These are phyloP conservation scores for Catostylus mosaicus DNA, from an alignment of 30 jellyfish, hydroid and myxozoan species.

Conservation along the genomic window DNA sequence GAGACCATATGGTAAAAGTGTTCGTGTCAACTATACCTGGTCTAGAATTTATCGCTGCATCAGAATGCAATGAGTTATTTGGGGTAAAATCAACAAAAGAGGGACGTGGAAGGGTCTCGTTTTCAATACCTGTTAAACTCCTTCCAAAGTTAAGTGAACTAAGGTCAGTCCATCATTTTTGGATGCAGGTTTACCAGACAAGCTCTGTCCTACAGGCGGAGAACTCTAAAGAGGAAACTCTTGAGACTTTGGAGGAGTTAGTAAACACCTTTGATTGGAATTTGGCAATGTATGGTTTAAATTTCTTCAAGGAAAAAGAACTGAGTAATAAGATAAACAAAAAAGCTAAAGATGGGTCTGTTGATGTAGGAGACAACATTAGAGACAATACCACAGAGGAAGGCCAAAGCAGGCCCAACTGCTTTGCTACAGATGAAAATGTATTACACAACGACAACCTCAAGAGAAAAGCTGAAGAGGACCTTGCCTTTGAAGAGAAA, in stretches of 20 bases:
- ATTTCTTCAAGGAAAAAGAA: slow-evolving; percentile 35
- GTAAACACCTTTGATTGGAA: slow-evolving; percentile 60
- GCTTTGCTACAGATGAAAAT: neutral
- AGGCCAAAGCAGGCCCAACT: neutral
- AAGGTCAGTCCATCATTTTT: slow-evolving; percentile 94
- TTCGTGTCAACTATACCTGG: slow-evolving; percentile 90
- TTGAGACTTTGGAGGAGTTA: slow-evolving; percentile 38
- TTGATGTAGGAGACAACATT: neutral
- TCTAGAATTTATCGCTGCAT: slow-evolving; percentile 56
- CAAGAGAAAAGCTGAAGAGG: neutral
- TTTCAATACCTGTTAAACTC: slow-evolving; percentile 8
- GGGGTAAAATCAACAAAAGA: slow-evolving; percentile 52
- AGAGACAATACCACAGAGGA: neutral
- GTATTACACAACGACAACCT: neutral
- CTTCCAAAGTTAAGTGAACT: slow-evolving; percentile 44
- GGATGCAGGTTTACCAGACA: slow-evolving; percentile 72
- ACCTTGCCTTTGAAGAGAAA: slow-evolving; percentile 19
- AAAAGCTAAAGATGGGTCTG: neutral
- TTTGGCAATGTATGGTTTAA: slow-evolving; percentile 56
- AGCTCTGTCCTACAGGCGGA: slow-evolving; percentile 29
- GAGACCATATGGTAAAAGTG: slow-evolving; percentile 18
- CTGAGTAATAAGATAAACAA: neutral
- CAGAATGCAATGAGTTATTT: slow-evolving; percentile 76
- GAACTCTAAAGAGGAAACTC: slow-evolving; percentile 50
- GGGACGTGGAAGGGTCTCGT: slow-evolving; percentile 79